These are phyloP conservation scores for Trachelus stipa DNA, from an alignment of 2,888 invertebrate genomes.

Conservation along the genomic window DNA sequence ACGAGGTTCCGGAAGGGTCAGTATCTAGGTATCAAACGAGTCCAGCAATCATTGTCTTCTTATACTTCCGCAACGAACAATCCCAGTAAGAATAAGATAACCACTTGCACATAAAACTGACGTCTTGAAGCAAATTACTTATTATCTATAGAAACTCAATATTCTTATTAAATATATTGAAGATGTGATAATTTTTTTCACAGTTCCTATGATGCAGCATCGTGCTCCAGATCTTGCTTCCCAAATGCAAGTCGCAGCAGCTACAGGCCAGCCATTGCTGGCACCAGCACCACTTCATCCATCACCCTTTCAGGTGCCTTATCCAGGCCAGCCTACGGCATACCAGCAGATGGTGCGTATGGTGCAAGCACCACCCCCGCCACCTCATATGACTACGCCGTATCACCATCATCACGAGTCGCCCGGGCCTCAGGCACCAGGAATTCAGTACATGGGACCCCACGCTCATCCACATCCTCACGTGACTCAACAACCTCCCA, in stretches of 20 bases:
- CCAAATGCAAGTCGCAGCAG: slow-evolving; percentile 85
- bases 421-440: slow-evolving; percentile 68
- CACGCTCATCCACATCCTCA: slow-evolving; percentile 66
- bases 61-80: slow-evolving; percentile 4
- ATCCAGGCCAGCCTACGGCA: slow-evolving; percentile 69
- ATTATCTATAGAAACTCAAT: neutral
- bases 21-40: slow-evolving; percentile 51
- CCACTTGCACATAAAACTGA: neutral
- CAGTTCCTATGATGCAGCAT: slow-evolving; percentile 66
- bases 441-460: slow-evolving; percentile 70
- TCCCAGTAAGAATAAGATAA: slow-evolving; percentile 1
- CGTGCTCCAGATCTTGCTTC: slow-evolving; percentile 72
- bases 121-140: neutral
- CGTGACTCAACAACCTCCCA: slow-evolving; percentile 61
- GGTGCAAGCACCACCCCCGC: slow-evolving; percentile 61
- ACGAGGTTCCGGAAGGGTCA: slow-evolving; percentile 66
- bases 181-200: slow-evolving; percentile 28
- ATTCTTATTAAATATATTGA: slow-evolving; percentile 10
- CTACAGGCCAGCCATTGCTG: slow-evolving; percentile 86
- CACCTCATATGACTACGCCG: slow-evolving; percentile 57
- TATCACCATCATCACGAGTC: slow-evolving; percentile 69
- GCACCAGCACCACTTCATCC: slow-evolving; percentile 84
- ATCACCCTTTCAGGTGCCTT: slow-evolving; percentile 74
- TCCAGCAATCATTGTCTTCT: slow-evolving; percentile 9
- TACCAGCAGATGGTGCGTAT: slow-evolving; percentile 69